Conservation (phyloP, 2,113 vertebrate genomes). For the Centrocercus urophasianus region DNA sequence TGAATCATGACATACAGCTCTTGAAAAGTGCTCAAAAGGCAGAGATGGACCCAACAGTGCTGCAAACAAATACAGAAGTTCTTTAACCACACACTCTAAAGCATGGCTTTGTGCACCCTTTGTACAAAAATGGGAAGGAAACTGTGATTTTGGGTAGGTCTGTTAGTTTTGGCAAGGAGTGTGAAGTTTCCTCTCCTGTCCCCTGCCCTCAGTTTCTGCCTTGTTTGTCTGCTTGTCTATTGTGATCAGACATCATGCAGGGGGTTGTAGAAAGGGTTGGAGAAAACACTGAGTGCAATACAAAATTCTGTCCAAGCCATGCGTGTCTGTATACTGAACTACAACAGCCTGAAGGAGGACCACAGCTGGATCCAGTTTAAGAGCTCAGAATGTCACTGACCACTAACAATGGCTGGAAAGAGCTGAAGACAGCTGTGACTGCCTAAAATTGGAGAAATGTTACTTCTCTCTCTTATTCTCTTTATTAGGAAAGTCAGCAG, state of each 20-base stretch:
- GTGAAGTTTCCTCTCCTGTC: not conserved
- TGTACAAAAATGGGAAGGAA: not conserved
- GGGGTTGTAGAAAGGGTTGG: not conserved
- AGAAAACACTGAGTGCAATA: not conserved
- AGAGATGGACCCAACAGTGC: not conserved
- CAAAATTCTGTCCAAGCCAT: not conserved
- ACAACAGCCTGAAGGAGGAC: not conserved
- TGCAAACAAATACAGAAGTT: not conserved
- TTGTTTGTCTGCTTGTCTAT: not conserved
- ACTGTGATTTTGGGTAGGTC: not conserved
- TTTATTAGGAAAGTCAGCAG: not conserved
- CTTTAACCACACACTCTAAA: not conserved
- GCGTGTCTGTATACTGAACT: not conserved
- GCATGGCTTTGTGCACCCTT: not conserved
- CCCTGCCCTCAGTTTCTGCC: not conserved
- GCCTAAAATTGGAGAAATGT: not conserved
- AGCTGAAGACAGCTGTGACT: not conserved
- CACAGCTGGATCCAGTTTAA: not conserved
- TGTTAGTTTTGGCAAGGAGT: not conserved
- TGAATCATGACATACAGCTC: not conserved
- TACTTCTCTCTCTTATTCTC: not conserved
- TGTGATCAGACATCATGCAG: not conserved
- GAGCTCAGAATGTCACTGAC: not conserved
- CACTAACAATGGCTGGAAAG: not conserved
- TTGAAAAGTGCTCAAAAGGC: not conserved